Conservation (phyloP, 2,113 vertebrate species). For the Nothocercus nigrocapillus region DNA sequence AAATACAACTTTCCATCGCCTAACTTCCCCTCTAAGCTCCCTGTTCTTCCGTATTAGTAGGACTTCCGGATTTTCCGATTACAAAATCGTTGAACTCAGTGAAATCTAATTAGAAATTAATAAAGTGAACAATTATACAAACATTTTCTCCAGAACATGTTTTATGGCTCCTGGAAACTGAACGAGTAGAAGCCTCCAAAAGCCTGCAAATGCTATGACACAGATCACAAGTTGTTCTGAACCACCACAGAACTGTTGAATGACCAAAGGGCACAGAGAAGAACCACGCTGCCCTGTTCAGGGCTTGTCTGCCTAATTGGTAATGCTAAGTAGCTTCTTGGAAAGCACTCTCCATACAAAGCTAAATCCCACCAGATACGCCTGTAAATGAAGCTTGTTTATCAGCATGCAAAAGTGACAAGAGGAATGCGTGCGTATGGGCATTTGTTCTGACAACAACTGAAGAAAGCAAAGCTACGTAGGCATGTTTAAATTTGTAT, state of each 20-base stretch:
- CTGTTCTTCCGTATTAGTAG: not conserved
- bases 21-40: not conserved
- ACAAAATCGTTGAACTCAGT: not conserved
- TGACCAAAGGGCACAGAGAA: accelerated
- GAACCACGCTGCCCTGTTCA: not conserved
- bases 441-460: not conserved
- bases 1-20: not conserved
- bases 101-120: not conserved
- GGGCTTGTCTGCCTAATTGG: not conserved
- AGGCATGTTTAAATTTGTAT: not conserved
- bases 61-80: not conserved
- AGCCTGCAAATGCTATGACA: not conserved
- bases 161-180: not conserved
- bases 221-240: not conserved
- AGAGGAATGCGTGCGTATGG: not conserved
- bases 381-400: not conserved
- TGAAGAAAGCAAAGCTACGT: not conserved
- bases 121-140: not conserved
- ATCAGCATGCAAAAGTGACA: not conserved
- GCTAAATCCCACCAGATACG: not conserved
- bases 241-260: not conserved
- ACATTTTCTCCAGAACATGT: not conserved
- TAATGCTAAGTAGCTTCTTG: not conserved
- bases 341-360: not conserved
- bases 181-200: not conserved